Conservation (phyloP, 2,113 vertebrate genomes). For the Solea senegalensis region DNA sequence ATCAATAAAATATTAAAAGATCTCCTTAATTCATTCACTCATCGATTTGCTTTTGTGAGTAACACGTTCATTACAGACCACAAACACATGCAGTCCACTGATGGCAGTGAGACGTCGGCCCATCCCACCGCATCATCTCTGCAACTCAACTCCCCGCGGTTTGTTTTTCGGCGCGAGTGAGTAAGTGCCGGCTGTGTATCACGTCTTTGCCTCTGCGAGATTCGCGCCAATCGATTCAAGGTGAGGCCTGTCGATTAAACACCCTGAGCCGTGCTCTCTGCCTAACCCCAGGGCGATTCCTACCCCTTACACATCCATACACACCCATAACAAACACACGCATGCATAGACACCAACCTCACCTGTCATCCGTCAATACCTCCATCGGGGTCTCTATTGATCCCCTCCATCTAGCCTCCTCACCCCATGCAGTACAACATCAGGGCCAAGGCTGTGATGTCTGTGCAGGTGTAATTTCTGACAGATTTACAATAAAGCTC, state of each 20-base stretch:
- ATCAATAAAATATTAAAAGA: constrained; percentile 15
- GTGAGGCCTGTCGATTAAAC: constrained; percentile 80
- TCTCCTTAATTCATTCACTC: constrained; percentile 11
- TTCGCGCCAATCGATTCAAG: constrained; percentile 75
- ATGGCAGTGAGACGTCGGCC: constrained; percentile 49
- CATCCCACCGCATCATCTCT: constrained; percentile 17
- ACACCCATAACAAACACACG: constrained; percentile 22
- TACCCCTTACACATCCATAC: constrained; percentile 45
- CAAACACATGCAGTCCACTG: constrained; percentile 30
- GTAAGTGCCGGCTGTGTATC: constrained; percentile 69
- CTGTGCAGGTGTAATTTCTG: constrained; percentile 77
- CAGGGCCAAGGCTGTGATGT: constrained; percentile 41
- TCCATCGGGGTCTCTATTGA: constrained; percentile 70
- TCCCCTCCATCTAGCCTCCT: constrained; percentile 63
- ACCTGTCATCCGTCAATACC: constrained; percentile 79
- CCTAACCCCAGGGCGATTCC: constrained; percentile 74
- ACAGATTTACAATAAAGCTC: constrained; percentile 79
- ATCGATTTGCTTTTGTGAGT: constrained; percentile 15
- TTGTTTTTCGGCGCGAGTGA: constrained; percentile 69
- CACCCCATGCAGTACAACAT: constrained; percentile 61
- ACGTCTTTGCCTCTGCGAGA: constrained; percentile 65
- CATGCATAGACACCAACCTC: constrained; percentile 54
- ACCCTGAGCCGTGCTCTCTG: constrained; percentile 75
- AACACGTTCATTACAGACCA: constrained; percentile 16
- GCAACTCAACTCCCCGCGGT: constrained; percentile 44